Percentiles rank a stretch among this genome's conserved stretches.
These are phyloP conservation scores for Orchesella flavescens DNA, from an alignment of 2,888 invertebrate species.

Conservation along the genomic window DNA sequence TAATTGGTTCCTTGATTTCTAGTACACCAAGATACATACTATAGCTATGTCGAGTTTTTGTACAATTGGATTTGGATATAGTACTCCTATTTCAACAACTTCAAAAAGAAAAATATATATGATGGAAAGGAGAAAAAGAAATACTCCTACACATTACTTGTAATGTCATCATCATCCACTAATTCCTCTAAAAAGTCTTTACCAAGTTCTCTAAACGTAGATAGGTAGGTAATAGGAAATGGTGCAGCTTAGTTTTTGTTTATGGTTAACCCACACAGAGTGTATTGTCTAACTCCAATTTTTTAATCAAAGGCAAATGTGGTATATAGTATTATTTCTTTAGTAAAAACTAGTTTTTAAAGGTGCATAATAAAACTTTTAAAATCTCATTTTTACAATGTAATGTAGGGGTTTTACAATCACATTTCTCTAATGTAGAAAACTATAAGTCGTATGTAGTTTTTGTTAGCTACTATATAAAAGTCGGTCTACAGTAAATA, in stretches of 20 bases:
- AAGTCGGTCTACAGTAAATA: too few species aligned
- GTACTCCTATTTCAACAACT: too few species aligned
- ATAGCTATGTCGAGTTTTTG: too few species aligned
- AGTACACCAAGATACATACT: too few species aligned
- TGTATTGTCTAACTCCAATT: constrained; percentile 44
- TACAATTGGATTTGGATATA: too few species aligned
- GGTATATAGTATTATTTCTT: background rate
- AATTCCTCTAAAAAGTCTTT: background rate
- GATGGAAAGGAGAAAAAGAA: background rate
- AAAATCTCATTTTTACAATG: constrained; percentile 2
- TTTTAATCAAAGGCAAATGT: constrained; percentile 40
- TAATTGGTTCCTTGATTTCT: too few species aligned
- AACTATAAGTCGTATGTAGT: constrained; percentile 10
- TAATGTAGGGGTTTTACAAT: constrained; percentile 18
- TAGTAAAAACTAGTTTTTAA: constrained; percentile 3
- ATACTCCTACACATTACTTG: background rate
- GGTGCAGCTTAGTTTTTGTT: background rate
- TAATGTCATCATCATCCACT: background rate
- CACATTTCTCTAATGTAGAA: constrained; percentile 18
- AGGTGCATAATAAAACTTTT: background rate
- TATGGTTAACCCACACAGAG: background rate
- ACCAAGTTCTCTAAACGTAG: background rate
- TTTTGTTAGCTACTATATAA: too few species aligned
- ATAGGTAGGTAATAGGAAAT: background rate
- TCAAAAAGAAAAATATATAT: background rate